Base-by-base conservation (phyloP, 2,888 invertebrate species). In the Drosophila imparisetae region DNA sequence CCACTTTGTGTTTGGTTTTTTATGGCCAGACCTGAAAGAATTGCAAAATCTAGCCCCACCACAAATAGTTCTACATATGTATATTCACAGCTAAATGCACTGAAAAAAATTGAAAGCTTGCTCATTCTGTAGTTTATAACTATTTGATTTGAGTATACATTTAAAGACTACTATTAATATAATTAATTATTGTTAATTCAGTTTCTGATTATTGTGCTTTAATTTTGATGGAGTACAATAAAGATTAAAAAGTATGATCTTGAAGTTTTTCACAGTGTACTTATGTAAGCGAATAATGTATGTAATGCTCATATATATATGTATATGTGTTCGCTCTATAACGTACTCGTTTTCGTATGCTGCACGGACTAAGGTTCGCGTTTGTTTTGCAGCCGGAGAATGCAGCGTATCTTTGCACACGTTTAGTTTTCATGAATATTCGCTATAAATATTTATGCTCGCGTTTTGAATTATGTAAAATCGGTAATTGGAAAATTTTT, bases 401-500 rank as follows among this genome's bases (percentile, higher is more conserved):
- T 24, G 29, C 30, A 48, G 74, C 67, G 70, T 76, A 70, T 75
- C 81, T 74, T 66, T 64, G 71, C 83, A 77, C 89, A 86, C 86
- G 82, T 88, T 88, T 84, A 79, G 84, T 79, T 86, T 86, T 80
- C 88, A 88, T 86, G 86, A 80, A 86, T 86, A 88, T 86, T 57
- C 78, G 80, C 72, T 70, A 86, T 86, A 86, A 88, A 86, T 88
- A 86, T 86, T 86, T 89, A 86, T 88, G 82, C 58, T 69, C 66
- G 78, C 71, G 75, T 69, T 77, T 78, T 75, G 86, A 86, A 88
- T 88, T 88, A 88, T 86, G 89, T 77, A 88, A 88, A 88, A 86
- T 83, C 74, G 78, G 89, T 88, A 88, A 86, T 86, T 86, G 86
- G 86, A 86, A 86, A 86, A 87, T 85, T 85, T 82, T 79, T 86